A percentile compares a stretch with the other conserved stretches of the same genome.
Conservation (phyloP, 2,888 invertebrate genomes). For the Blastobasis lacticolella region DNA sequence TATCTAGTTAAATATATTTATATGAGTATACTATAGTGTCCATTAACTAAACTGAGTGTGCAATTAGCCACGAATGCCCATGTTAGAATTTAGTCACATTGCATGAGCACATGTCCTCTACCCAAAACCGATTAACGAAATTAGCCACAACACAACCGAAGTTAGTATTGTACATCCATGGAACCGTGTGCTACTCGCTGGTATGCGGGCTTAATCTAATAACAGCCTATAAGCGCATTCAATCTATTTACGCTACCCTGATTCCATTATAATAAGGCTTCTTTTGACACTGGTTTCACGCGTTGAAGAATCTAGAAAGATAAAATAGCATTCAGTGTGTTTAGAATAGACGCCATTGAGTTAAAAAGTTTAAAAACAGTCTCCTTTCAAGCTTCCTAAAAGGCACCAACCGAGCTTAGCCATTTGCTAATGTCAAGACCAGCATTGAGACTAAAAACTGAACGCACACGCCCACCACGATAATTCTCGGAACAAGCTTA, state of each 20-base stretch:
- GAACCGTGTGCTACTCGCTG: slow-evolving; percentile 10
- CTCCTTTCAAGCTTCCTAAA: neutral
- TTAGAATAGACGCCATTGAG: neutral
- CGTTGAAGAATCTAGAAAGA: neutral
- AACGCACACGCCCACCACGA: neutral
- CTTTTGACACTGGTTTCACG: slow-evolving; percentile 33
- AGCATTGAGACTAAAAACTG: neutral
- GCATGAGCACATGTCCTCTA: slow-evolving; percentile 6
- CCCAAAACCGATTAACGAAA: slow-evolving; percentile 11
- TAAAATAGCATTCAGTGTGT: neutral
- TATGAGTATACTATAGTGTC: too few species aligned
- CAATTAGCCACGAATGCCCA: too few species aligned
- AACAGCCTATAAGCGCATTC: slow-evolving; percentile 36
- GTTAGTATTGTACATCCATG: slow-evolving; percentile 11
- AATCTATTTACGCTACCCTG: slow-evolving; percentile 35
- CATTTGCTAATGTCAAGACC: neutral
- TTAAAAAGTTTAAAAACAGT: neutral
- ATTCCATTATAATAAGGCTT: slow-evolving; percentile 41
- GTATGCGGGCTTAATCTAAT: slow-evolving; percentile 50
- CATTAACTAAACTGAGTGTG: too few species aligned
- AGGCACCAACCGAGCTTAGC: neutral
- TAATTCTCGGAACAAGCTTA: neutral
- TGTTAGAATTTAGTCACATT: neutral
- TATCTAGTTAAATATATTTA: too few species aligned
- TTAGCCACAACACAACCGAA: slow-evolving; percentile 2